Percentiles rank a stretch among this genome's conserved stretches.
Conservation (phyloP, 2,797 vertebrate species). For the Myripristis murdjan region DNA sequence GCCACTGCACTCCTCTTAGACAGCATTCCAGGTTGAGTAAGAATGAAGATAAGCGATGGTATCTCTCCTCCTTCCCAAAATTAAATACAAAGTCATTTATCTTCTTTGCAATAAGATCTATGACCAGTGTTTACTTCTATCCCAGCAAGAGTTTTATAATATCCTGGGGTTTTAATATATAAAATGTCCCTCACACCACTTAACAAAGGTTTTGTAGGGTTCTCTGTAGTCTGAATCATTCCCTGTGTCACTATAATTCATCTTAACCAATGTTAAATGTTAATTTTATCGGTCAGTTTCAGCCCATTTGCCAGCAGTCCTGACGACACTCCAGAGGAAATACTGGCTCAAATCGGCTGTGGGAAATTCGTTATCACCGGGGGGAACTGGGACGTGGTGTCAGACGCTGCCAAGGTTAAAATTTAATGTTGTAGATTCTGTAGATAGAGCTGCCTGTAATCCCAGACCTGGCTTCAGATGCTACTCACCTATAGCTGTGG, state of each 20-base stretch:
- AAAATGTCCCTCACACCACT: not conserved
- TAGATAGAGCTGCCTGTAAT: not conserved
- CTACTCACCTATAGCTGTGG: not conserved
- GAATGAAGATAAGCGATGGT: not conserved
- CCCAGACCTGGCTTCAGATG: not conserved
- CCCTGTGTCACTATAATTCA: constrained; percentile 2
- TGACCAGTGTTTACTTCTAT: too few relatives aligned
- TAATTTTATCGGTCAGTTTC: constrained; percentile 82
- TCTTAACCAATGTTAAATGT: constrained; percentile 5
- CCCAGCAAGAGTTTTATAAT: not conserved
- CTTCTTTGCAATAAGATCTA: not conserved
- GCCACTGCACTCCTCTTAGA: constrained; percentile 31
- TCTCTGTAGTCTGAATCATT: not conserved
- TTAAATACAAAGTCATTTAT: not conserved
- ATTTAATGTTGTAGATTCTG: not conserved
- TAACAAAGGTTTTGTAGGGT: constrained; percentile 19
- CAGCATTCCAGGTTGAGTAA: constrained; percentile 4
- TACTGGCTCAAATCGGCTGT: constrained; percentile 94
- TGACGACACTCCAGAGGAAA: constrained; percentile 94
- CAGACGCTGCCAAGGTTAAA: constrained; percentile 93
- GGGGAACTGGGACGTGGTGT: constrained; percentile 97
- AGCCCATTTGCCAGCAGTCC: constrained; percentile 96
- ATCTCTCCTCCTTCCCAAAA: not conserved
- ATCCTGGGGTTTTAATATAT: not conserved
- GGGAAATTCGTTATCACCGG: constrained; percentile 92